phyloP scores from a whole-genome alignment of 1,140 invertebrate genomes.

The Drosophila sturtevanti region DNA sequence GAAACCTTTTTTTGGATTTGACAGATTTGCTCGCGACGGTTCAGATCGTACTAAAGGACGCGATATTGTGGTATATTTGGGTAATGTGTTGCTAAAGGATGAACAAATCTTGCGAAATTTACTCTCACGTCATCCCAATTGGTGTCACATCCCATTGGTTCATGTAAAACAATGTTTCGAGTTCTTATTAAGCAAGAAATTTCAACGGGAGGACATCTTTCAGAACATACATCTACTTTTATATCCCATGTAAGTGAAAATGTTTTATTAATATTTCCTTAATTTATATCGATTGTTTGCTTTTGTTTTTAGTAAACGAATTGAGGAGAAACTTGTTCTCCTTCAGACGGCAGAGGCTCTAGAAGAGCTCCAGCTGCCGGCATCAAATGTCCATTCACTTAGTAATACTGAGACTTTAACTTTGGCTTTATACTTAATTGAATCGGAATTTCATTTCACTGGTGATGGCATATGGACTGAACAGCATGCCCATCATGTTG shows the following conservation, averaged over 20 bases:
- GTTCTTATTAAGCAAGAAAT: conserved; percentile 82
- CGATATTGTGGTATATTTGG: conserved; percentile 83
- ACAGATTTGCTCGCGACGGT: conserved; percentile 84
- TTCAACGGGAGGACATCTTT: conserved; percentile 83
- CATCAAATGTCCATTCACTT: conserved; percentile 35
- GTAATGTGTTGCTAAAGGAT: conserved; percentile 60
- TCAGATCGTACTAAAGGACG: conserved; percentile 84
- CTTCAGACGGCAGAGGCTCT: conserved; percentile 53
- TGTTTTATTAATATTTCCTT: no score
- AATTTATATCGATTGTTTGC: neutral
- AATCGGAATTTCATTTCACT: conserved; percentile 82
- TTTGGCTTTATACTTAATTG: conserved; percentile 82
- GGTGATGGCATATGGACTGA: conserved; percentile 83
- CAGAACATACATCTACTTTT: conserved; percentile 84
- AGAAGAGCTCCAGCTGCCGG: conserved; percentile 63
- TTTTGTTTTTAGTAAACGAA: conserved; percentile 57
- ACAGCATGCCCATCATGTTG: conserved; percentile 73
- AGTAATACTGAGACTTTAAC: conserved; percentile 69
- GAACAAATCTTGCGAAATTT: conserved; percentile 74
- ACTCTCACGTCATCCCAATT: conserved; percentile 84
- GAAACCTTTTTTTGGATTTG: conserved; percentile 34
- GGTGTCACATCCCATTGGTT: conserved; percentile 84
- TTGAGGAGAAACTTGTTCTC: conserved; percentile 69
- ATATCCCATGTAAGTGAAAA: conserved; percentile 83
- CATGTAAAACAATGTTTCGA: conserved; percentile 84